These are phyloP conservation scores for Drosophila kambysellisi DNA, from an alignment of 2,888 invertebrate genomes.

Conservation along the genomic window DNA sequence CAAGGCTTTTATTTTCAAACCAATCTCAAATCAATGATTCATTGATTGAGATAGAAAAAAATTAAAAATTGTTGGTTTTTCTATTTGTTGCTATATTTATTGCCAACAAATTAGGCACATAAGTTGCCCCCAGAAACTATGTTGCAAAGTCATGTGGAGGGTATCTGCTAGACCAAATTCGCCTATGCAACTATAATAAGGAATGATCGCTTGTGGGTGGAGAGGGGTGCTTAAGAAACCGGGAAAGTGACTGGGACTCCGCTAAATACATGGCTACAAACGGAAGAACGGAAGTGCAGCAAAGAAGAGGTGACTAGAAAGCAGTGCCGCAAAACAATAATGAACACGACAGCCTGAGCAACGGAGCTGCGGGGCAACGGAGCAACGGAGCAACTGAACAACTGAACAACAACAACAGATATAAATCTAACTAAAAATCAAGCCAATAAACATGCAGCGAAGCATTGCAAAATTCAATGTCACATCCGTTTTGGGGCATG, in stretches of 20 bases:
- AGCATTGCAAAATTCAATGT: slow-evolving; percentile 44
- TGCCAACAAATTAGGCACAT: background rate
- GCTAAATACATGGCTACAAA: slow-evolving; percentile 1
- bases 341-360: slow-evolving; percentile 3
- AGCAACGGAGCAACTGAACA: slow-evolving; percentile 9
- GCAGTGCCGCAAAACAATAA: slow-evolving; percentile 11
- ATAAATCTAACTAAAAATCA: slow-evolving; percentile 6
- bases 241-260: background rate
- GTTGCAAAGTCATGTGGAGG: background rate
- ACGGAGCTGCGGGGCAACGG: slow-evolving; percentile 2
- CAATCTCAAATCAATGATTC: too few relatives aligned
- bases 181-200: background rate
- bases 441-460: slow-evolving; percentile 23
- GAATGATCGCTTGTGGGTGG: background rate
- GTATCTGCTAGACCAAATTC: background rate
- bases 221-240: background rate
- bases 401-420: slow-evolving; percentile 13
- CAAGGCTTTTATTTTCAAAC: background rate
- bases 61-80: background rate
- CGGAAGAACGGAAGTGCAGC: slow-evolving; percentile 49
- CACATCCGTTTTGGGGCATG: slow-evolving; percentile 70
- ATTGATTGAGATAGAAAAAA: background rate
- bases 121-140: background rate
- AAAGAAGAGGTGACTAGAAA: slow-evolving; percentile 18
- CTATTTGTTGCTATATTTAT: background rate